Evolutionary conservation across 2,797 vertebrate genomes (phyloP).

Genomic region (Adrianichthys oophorus): DNA sequence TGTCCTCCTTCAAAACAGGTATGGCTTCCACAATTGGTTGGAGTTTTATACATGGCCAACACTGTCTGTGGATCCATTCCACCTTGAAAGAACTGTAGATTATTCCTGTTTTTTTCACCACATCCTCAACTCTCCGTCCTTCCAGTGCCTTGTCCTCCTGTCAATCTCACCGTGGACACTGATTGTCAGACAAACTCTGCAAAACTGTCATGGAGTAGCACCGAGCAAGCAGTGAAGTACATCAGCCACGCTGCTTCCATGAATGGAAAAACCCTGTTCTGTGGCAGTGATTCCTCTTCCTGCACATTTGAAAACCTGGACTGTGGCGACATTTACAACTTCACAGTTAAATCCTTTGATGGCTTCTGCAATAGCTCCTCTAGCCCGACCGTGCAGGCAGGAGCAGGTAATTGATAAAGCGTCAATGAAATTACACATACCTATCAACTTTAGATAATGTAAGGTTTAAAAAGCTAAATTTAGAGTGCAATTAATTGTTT

Average conservation of each 20-base stretch:
- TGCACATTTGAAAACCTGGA: conserved; percentile 68
- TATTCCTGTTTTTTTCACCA: background rate
- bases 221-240: conserved; percentile 61
- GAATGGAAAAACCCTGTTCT: conserved; percentile 48
- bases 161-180: conserved; percentile 51
- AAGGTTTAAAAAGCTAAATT: no score
- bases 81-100: background rate
- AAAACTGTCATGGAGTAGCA: conserved; percentile 69
- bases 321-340: conserved; percentile 77
- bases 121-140: conserved; percentile 6
- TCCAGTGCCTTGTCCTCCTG: conserved; percentile 76
- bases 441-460: no score
- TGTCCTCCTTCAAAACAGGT: conserved; percentile 65
- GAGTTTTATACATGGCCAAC: background rate
- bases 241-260: conserved; percentile 40
- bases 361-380: conserved; percentile 73
- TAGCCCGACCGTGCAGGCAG: conserved; percentile 47
- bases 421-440: no score
- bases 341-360: conserved; percentile 70
- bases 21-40: background rate
- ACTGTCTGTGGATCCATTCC: background rate
- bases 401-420: conserved; percentile 69
- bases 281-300: conserved; percentile 42
- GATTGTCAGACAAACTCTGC: conserved; percentile 69
- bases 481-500: background rate